Base-by-base conservation (phyloP, 2,113 vertebrate genomes). In the Camelus bactrianus region DNA sequence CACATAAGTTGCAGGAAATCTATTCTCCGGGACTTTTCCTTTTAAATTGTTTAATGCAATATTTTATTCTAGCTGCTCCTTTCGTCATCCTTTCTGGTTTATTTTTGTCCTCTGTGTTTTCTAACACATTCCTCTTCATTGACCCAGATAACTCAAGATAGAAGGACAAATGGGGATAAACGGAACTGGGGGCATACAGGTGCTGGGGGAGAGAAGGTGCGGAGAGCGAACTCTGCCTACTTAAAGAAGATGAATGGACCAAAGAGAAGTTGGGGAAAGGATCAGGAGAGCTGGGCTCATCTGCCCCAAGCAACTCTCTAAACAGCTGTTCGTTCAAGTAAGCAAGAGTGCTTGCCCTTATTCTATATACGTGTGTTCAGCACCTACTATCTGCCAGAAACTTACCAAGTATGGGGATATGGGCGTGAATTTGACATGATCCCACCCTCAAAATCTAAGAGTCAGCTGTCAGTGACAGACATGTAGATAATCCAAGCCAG, bases 101-200 rank as follows among this genome's bases (percentile, higher is more conserved):
- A 90, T 97, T 97, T 93, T 81, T 89, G 83, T 93, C 60, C 30
- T 81, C 42, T 92, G 5, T 80, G 62, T 90, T 91, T 96, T 60
- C 60, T 94, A 67, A 54, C 86, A 83, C 56, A 46, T 89, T 65
- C 35, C 32, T 96, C 80, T 93, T 95, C 42, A 22, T 67, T 95
- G 92, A 87, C 92, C 83, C 64, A 93, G 70, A 95, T 82, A 84
- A 77, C 38, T 92, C 85, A 92, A 95, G 65, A 46, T 89, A 84
- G 64, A 73, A 82, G 62, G 50, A 73, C 50, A 80, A 19, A 72
- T 67, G 72, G n/a, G 76, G 19, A 86, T 32, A 79, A 85, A 69
- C 26, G 35, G 42, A 91, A 24, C n/a, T 22, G 8, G 38, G 42
- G 16, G 5, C 81, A n/a, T 75, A 60, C 32, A 65, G 50, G 20